Percentiles rank a stretch among this genome's conserved stretches.
phyloP scores from a whole-genome alignment of 1,140 invertebrate species.

The Sipha flava region DNA sequence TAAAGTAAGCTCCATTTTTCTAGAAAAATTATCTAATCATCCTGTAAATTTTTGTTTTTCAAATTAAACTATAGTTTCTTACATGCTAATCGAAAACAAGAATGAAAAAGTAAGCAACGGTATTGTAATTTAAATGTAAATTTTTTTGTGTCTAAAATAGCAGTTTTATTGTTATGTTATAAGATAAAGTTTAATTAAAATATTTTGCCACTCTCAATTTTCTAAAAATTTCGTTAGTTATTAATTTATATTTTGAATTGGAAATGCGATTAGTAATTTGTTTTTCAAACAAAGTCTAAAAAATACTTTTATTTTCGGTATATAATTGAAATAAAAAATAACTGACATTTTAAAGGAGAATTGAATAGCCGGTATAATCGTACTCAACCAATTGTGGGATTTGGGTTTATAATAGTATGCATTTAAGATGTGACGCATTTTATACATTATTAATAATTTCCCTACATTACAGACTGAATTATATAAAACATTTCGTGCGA shows the following conservation, averaged over 20 bases:
- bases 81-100: background rate
- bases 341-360: background rate
- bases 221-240: background rate
- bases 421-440: background rate
- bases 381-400: background rate
- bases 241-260: too few species aligned
- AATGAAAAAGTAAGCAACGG: background rate
- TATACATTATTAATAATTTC: background rate
- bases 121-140: background rate
- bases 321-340: background rate
- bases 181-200: background rate
- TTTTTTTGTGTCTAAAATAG: background rate
- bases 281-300: background rate
- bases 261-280: background rate
- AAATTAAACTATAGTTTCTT: too few species aligned
- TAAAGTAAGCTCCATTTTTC: too few species aligned
- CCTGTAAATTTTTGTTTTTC: too few species aligned
- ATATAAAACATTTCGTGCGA: slow-evolving; percentile 4
- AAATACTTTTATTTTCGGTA: background rate
- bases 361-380: background rate
- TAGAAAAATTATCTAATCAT: too few species aligned
- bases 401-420: background rate
- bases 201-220: background rate
- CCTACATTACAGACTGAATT: background rate
- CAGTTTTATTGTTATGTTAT: background rate